These are phyloP conservation scores for Antheraea pernyi DNA, from an alignment of 1,140 invertebrate genomes.

Conservation along the genomic window DNA sequence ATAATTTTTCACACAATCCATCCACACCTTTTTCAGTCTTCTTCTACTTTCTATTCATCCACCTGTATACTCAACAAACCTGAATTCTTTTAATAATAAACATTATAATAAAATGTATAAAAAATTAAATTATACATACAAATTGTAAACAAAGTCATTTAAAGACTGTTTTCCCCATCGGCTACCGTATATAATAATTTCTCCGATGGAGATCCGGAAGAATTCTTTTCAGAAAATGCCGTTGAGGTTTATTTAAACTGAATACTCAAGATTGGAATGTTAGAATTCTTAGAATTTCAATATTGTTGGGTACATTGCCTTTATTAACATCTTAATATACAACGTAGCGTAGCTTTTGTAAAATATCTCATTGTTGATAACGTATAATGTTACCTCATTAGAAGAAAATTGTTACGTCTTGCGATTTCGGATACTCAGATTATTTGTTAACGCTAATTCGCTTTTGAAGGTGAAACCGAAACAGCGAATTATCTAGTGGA, in stretches of 20 bases:
- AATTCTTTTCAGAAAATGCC: slow-evolving; percentile 3
- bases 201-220: background rate
- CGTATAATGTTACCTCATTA: background rate
- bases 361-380: background rate
- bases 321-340: background rate
- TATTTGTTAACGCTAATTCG: background rate
- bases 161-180: background rate
- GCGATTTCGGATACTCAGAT: background rate
- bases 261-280: slow-evolving; percentile 5
- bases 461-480: too few relatives aligned
- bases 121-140: background rate
- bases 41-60: too few relatives aligned
- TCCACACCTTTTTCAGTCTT: too few relatives aligned
- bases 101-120: background rate
- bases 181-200: slow-evolving; percentile 7
- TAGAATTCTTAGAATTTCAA: slow-evolving; percentile 8
- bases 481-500: too few relatives aligned
- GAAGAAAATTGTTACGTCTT: background rate
- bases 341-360: background rate
- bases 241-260: slow-evolving; percentile 11
- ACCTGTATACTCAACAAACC: too few relatives aligned
- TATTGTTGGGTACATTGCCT: background rate
- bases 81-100: too few relatives aligned
- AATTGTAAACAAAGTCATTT: background rate
- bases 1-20: too few relatives aligned